Percentiles rank a stretch among this genome's conserved stretches.
Conservation (phyloP, 2,888 invertebrate genomes). For the Drosophila demipolita region DNA sequence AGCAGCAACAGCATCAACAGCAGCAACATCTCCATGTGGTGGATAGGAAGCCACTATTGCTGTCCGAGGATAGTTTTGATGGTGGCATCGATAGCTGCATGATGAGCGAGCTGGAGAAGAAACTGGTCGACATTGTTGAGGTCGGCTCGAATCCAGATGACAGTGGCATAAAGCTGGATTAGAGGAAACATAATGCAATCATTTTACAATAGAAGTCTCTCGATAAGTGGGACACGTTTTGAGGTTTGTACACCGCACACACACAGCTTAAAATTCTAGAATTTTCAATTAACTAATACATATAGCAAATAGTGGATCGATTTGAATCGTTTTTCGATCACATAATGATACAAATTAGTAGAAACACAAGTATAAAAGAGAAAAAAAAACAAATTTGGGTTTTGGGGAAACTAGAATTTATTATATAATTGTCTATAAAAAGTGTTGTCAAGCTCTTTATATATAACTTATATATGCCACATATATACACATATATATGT, state of each 20-base stretch:
- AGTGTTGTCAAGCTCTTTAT: conserved; percentile 43
- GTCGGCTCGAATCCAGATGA: conserved; percentile 85
- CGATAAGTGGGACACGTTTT: conserved; percentile 46
- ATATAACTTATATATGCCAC: conserved; percentile 25
- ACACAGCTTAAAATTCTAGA: conserved; percentile 68
- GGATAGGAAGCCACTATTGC: conserved; percentile 55
- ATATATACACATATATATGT: conserved; percentile 28
- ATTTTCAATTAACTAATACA: conserved; percentile 50
- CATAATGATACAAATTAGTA: conserved; percentile 11
- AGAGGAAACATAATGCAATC: conserved; percentile 62
- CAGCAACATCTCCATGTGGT: conserved; percentile 50
- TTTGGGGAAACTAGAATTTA: conserved; percentile 69
- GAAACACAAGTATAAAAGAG: background rate
- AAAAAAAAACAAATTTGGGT: conserved; percentile 51
- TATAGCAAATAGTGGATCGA: conserved; percentile 48
- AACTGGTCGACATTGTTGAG: conserved; percentile 86
- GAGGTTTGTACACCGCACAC: conserved; percentile 70
- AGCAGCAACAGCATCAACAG: conserved; percentile 34
- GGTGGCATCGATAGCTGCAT: conserved; percentile 88
- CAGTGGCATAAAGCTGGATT: conserved; percentile 81
- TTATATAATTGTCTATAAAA: conserved; percentile 70
- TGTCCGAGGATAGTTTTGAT: conserved; percentile 74
- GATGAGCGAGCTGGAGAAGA: conserved; percentile 88
- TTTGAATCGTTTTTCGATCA: conserved; percentile 65
- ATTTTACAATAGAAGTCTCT: conserved; percentile 50